Evolutionary conservation across 2,888 invertebrate genomes (phyloP), one percentile per base, ranked within the genome.

Genomic region (Dromius quadrimaculatus): DNA sequence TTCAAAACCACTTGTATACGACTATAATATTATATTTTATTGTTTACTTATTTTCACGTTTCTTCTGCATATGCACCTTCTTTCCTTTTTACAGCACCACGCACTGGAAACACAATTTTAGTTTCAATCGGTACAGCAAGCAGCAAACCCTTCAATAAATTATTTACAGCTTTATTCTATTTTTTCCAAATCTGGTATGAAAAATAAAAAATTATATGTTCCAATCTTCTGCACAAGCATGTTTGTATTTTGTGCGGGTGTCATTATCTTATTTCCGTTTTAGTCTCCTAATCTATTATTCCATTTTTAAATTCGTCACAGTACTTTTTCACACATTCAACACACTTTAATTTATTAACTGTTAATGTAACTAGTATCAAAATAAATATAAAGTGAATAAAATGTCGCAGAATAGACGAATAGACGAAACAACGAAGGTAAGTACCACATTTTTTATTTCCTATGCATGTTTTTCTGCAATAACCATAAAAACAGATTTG

Each of bases 1-100:
- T 62, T 62, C 34, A 57, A 23, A 23, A 70, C 70, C 62, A 70
- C 70, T 54, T 70, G 70, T 70, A 70, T 70, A 70, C 70, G 70
- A 70, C 62, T 70, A 62, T 70, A 57, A 70, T 70, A 70, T 70
- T 70, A 70, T 70, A 70, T 70, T 70, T 70, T 70, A 70, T 70
- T 70, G 70, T 70, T 70, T 70, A 70, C 62, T 70, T 70, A 70
- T 36, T 59, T 47, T 50, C 62, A 61, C 43, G 57, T 43, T 68
- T 57, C 59, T 32, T 22, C 36, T 36, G 23, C 45, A 22, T 36
- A 9, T 68, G 68, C 68, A 68, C 68, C 20, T 32, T n/a, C 23
- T 54, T 41, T 62, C 62, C 41, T 41, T 59, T 54, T 28, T 41
- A 41, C 15, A 41, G 41, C 41, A 41, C 41, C 1, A 36, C 41